phyloP scores from a whole-genome alignment of 2,888 invertebrate genomes.

The Ornithoptera priamus region DNA sequence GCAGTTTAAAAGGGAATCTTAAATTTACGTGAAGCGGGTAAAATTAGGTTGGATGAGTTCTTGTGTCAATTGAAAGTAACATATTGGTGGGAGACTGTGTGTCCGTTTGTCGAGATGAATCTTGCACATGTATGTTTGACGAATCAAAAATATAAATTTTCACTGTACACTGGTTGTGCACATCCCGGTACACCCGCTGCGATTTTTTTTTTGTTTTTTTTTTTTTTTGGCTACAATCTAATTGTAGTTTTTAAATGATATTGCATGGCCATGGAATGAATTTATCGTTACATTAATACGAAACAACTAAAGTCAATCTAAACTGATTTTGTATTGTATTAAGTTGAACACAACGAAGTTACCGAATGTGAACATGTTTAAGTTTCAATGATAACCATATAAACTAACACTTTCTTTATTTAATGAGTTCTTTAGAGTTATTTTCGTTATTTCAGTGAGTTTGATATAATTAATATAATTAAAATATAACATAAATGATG shows the following conservation, averaged over 20 bases:
- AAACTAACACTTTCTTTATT: slow-evolving; percentile 19
- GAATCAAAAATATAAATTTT: slow-evolving; percentile 48
- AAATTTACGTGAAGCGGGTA: slow-evolving; percentile 6
- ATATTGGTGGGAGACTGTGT: slow-evolving; percentile 52
- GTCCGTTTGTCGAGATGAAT: slow-evolving; percentile 35
- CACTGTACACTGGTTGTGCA: slow-evolving; percentile 73
- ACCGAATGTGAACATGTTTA: background rate
- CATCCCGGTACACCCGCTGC: slow-evolving; percentile 62
- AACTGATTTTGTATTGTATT: slow-evolving; percentile 31
- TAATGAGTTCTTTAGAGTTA: slow-evolving; percentile 27
- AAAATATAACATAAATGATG: slow-evolving; percentile 47
- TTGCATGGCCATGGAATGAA: slow-evolving; percentile 76
- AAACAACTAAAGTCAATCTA: slow-evolving; percentile 36
- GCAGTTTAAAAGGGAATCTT: slow-evolving; percentile 10
- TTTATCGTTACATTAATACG: slow-evolving; percentile 36
- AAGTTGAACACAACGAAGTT: slow-evolving; percentile 6
- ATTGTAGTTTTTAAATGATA: slow-evolving; percentile 55
- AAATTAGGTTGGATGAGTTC: slow-evolving; percentile 33
- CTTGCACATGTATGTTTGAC: slow-evolving; percentile 45
- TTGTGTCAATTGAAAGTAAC: slow-evolving; percentile 58
- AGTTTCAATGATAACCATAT: no score
- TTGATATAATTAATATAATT: slow-evolving; percentile 25
- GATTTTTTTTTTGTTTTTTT: slow-evolving; percentile 40
- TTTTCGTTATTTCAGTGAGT: slow-evolving; percentile 29
- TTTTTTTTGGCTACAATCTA: slow-evolving; percentile 56